Percentiles rank a stretch among this genome's conserved stretches.
Conservation (phyloP, 1,140 invertebrate genomes). For the Akabosia matsudoensis region DNA sequence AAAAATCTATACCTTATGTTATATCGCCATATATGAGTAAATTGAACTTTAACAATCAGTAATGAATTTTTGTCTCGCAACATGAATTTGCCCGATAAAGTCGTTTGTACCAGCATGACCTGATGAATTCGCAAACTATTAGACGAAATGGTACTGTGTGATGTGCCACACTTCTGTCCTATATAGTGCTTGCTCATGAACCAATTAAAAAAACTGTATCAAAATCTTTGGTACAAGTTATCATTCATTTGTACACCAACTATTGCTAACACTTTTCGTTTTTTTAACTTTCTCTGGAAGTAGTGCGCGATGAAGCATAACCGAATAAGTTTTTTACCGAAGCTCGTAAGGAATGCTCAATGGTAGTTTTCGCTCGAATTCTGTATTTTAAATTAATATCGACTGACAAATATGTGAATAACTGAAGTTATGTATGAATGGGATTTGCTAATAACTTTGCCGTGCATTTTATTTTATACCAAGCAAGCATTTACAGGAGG, state of each 20-base stretch:
- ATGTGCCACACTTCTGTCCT: neutral
- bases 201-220: neutral
- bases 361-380: too few species aligned
- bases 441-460: too few species aligned
- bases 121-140: too few species aligned
- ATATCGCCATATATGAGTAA: neutral
- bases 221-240: neutral
- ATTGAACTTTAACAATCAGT: slow-evolving; percentile 12
- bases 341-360: too few species aligned
- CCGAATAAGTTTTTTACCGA: too few species aligned
- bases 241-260: too few species aligned
- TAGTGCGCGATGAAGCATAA: neutral
- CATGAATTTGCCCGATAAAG: neutral
- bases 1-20: neutral
- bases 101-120: neutral
- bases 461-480: neutral
- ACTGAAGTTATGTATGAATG: too few species aligned
- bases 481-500: neutral
- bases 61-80: neutral
- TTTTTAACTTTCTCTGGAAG: neutral
- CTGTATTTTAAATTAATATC: too few species aligned
- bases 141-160: neutral
- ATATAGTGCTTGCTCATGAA: neutral
- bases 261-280: neutral
- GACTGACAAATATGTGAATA: too few species aligned